Evolutionary conservation across 2,888 invertebrate genomes (phyloP).

Genomic region (Apamea crenata): DNA sequence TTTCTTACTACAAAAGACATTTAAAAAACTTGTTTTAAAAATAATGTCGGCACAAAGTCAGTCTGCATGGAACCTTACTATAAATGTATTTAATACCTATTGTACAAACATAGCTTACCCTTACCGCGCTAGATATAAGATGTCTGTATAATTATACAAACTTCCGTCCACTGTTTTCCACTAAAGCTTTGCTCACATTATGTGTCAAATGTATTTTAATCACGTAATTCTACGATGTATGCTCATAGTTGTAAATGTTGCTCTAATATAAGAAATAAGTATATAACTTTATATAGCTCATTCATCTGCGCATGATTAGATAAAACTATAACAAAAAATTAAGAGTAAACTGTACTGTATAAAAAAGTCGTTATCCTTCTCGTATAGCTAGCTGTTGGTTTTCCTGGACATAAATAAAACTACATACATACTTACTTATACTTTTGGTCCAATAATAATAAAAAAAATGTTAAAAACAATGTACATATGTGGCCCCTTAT

Average conservation of each 20-base stretch:
- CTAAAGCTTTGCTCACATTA: constrained; percentile 55
- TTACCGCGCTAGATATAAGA: constrained; percentile 18
- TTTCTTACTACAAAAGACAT: not conserved
- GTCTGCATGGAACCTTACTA: not conserved
- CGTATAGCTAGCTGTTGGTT: not conserved
- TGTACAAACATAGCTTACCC: constrained; percentile 18
- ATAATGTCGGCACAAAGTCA: not conserved
- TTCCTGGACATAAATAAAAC: not conserved
- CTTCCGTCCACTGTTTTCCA: constrained; percentile 52
- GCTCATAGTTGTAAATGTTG: constrained; percentile 54
- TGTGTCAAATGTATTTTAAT: constrained; percentile 57
- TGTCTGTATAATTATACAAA: constrained; percentile 32
- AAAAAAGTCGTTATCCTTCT: not conserved
- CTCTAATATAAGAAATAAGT: constrained; percentile 25
- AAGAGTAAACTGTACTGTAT: not conserved
- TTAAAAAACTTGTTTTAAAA: not conserved
- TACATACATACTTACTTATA: not conserved
- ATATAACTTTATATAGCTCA: constrained; percentile 8
- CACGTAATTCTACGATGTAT: constrained; percentile 15
- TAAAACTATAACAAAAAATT: constrained; percentile 3
- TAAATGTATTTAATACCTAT: not conserved
- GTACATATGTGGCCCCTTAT: not conserved
- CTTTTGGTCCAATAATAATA: no score
- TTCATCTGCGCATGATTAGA: constrained; percentile 4
- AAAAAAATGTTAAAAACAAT: not conserved